Base-by-base conservation (phyloP, 2,888 invertebrate species). In the Morpho achilles region DNA sequence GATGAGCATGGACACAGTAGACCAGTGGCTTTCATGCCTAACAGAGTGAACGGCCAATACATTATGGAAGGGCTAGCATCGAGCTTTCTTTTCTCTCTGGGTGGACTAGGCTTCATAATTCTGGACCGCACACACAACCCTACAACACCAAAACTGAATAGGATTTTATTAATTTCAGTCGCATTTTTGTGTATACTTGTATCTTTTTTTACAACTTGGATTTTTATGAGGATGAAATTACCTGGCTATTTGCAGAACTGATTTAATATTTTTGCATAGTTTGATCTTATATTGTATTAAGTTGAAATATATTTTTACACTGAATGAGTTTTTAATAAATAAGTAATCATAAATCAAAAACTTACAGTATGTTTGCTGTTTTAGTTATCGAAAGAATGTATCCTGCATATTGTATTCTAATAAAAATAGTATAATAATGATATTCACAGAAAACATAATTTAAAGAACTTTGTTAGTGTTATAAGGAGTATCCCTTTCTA, bases 11-110 rank as follows among this genome's bases (percentile, higher is more conserved):
- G 99, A 0, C 98, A 99, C 79, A 97, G 97, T 10, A 93, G 97
- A 74, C 99, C 99, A 16, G 99, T 98, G 7, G 99, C 99, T 0
- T 99, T 99, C 78, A 98, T 99, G 98, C 98, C 98, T 0, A 98
- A 98, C 80, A 92, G 99, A 67, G 98, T 99, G 0, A 99, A 99
- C 84, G 99, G 99, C 0, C 99, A 99, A 80, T 99, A 99, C 79
- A 99, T 99, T 58, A 98, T 99, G 98, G 99, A 99, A 89, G 99
- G 99, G 0, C 87, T 99, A 63, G 99, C 99, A 0, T 97, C 99
- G 8, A 98, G 98, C 83, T 99, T 99, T 79, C 93, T 99, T 23
- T 99, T 99, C 84, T 97, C 98, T 0, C 92, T 99, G 62, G 99
- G 99, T 48, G 99, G 99, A 0, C 87, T 99, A 41, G 99, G 99